Conservation (phyloP, 64 coral and sea anemone genomes). For the Actinia equina region DNA sequence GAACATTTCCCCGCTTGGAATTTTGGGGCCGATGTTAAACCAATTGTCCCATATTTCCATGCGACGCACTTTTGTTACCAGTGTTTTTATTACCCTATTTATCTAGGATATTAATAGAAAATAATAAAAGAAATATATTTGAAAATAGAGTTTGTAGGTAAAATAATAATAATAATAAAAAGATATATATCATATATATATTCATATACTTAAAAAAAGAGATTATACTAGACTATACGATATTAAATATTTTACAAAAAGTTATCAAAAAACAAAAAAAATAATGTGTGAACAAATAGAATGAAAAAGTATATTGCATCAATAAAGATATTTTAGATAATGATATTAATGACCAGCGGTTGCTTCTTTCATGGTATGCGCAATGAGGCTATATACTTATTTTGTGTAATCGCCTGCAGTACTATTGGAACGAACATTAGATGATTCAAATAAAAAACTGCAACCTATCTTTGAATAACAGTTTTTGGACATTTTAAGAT, state of each 20-base stretch:
- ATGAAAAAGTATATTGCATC: neutral
- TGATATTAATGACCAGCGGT: too few species aligned
- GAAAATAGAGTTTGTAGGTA: neutral
- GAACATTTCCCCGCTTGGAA: too few species aligned
- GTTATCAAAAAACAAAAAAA: neutral
- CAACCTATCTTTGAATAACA: too few species aligned
- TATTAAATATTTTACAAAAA: neutral
- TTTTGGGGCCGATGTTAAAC: too few species aligned
- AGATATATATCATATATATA: neutral
- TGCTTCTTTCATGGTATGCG: too few species aligned
- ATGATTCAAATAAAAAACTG: too few species aligned
- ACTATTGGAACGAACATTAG: too few species aligned
- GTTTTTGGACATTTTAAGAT: too few species aligned
- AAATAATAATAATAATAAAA: neutral
- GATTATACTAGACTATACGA: neutral
- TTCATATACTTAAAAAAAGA: neutral
- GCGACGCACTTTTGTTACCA: neutral
- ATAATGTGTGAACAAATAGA: neutral
- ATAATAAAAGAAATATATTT: neutral
- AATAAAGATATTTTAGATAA: neutral
- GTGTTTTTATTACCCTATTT: neutral
- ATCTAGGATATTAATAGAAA: neutral
- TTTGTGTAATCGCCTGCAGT: too few species aligned
- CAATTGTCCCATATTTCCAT: neutral
- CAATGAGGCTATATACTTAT: too few species aligned